Evolutionary conservation across 2,113 vertebrate genomes (phyloP).

Genomic region (Semnopithecus entellus): DNA sequence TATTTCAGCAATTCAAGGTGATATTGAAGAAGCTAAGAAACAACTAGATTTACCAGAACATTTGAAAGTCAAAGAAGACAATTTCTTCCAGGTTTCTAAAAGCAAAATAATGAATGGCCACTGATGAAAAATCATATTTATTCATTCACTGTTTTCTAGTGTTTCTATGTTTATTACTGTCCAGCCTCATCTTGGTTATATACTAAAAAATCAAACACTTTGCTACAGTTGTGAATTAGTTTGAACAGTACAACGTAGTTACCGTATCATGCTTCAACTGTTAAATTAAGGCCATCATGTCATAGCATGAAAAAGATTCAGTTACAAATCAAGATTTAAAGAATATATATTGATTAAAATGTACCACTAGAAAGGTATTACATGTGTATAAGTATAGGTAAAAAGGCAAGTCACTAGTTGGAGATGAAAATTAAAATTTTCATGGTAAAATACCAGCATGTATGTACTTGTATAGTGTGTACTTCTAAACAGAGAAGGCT

Average conservation of each 20-base stretch:
- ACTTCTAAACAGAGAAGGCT: not conserved
- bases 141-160: not conserved
- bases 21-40: constrained; percentile 94
- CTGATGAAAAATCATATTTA: constrained; percentile 77
- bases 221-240: constrained; percentile 40
- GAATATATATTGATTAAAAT: not conserved
- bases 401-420: not conserved
- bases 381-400: not conserved
- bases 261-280: not conserved
- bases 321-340: constrained; percentile 45
- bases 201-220: constrained; percentile 17
- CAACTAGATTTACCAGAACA: constrained; percentile 93
- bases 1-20: constrained; percentile 92
- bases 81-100: constrained; percentile 88
- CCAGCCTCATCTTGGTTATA: constrained; percentile 41
- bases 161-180: not conserved
- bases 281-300: constrained; percentile 37
- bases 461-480: not conserved
- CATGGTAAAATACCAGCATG: not conserved
- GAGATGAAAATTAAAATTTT: not conserved
- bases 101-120: constrained; percentile 88
- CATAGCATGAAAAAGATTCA: constrained; percentile 8
- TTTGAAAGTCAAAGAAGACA: constrained; percentile 91
- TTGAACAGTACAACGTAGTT: not conserved
- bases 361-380: constrained; percentile 3